Evolutionary conservation across 2,797 vertebrate genomes (phyloP), one percentile per base, ranked within the genome.

Genomic region (Miichthys miiuy): DNA sequence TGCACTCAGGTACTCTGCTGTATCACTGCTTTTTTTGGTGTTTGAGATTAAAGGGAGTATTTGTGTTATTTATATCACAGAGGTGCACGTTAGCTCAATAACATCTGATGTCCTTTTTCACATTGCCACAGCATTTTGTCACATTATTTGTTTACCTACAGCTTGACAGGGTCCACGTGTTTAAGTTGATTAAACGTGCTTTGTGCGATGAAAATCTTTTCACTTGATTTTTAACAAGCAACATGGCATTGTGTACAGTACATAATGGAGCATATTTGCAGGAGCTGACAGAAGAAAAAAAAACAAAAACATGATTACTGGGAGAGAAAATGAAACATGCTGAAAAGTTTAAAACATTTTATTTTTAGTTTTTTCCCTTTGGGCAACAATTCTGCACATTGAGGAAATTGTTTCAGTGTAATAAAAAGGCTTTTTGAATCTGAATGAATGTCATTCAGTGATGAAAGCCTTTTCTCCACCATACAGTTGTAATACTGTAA

Each of bases 121-220:
- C 25, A 55, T 48, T 70, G 34, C 27, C 9, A 44, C 11, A 38
- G 60, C 23, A n/a, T 74, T 72, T 68, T 62, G 41, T 47, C 83
- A 82, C 73, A 46, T 82, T 82, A 67, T 88, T 86, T 82, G 83
- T 91, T 86, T 86, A 79, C 48, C 17, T 44, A 50, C 23, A 67
- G 58, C 54, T 30, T 46, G 56, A 66, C 57, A 23, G 23, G 42
- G 42, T 75, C 61, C 54, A 81, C 58, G 82, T 77, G 54, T 81
- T 83, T 79, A 82, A 72, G 62, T 84, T 85, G 79, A 91, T 91
- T 91, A 90, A 87, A 88, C 81, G 69, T 78, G 66, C 67, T 90
- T 81, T 85, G 65, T 77, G 48, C n/a, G 2, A 74, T 81, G 70
- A 69, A 84, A 85, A 72, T 83, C 54, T 62, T 81, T 76, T 23